Percentiles rank a stretch among this genome's conserved stretches.
Conservation (phyloP, 2,888 invertebrate species). For the Nesidiocoris tenuis region DNA sequence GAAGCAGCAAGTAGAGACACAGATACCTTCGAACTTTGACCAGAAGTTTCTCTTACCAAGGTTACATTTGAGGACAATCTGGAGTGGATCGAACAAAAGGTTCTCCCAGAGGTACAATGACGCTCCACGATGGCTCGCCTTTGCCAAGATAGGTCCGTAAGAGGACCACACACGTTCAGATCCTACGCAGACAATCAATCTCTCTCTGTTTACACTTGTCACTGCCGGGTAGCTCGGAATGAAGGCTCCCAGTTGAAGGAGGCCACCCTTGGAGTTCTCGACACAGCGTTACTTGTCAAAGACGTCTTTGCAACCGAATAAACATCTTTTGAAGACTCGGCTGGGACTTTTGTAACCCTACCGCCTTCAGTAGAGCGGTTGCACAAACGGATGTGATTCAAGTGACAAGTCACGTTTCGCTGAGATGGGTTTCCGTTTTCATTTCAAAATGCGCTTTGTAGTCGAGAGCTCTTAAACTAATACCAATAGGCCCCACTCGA, state of each 20-base stretch:
- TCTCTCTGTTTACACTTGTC: constrained; percentile 36
- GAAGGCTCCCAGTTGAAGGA: neutral
- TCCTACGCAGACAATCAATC: constrained; percentile 24
- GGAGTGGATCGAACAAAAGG: constrained; percentile 7
- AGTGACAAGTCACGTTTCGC: neutral
- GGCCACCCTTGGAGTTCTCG: constrained; percentile 30
- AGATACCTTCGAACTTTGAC: no score
- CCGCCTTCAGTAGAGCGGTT: neutral
- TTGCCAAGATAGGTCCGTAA: neutral
- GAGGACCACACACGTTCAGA: constrained; percentile 24
- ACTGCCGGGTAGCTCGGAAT: neutral
- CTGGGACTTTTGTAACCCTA: neutral
- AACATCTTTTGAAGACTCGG: constrained; percentile 18
- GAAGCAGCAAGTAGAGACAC: no score
- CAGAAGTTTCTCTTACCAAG: neutral
- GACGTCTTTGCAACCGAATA: constrained; percentile 18
- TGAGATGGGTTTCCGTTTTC: neutral
- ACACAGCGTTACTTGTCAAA: neutral
- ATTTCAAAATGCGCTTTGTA: neutral
- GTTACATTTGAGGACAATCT: neutral
- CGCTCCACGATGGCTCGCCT: constrained; percentile 4
- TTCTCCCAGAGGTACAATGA: constrained; percentile 3
- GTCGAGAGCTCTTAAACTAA: no score
- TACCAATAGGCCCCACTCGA: no score
- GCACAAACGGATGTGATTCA: neutral